Percentiles rank a stretch among this genome's conserved stretches.
phyloP scores from a whole-genome alignment of 2,113 vertebrate genomes.

The Rhinogobius similis region DNA sequence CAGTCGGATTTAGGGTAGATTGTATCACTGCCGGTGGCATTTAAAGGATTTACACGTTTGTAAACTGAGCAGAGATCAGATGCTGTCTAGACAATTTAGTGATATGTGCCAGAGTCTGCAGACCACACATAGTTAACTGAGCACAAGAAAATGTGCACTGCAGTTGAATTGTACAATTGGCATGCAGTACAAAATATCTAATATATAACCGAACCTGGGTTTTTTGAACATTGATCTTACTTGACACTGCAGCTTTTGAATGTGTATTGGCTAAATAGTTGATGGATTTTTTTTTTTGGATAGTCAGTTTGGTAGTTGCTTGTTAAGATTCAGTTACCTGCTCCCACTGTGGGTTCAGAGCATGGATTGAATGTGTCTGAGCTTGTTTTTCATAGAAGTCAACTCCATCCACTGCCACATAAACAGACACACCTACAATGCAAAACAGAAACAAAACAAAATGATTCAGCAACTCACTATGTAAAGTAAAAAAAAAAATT shows the following conservation, averaged over 20 bases:
- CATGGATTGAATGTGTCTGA: slow-evolving; percentile 66
- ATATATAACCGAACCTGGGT: no score
- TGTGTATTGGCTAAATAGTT: no score
- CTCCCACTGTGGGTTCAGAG: slow-evolving; percentile 74
- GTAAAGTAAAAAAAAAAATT: neutral
- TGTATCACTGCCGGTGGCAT: slow-evolving; percentile 41
- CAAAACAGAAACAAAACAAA: neutral
- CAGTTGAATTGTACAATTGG: no score
- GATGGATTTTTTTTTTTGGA: no score
- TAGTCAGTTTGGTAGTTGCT: no score
- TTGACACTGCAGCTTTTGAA: no score
- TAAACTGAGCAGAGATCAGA: slow-evolving; percentile 9
- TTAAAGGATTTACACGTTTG: slow-evolving; percentile 38
- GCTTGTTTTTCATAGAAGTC: slow-evolving; percentile 67
- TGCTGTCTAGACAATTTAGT: slow-evolving; percentile 51
- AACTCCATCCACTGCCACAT: slow-evolving; percentile 74
- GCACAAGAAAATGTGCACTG: no score
- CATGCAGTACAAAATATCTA: no score
- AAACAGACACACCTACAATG: slow-evolving; percentile 68
- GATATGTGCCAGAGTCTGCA: neutral
- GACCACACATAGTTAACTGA: neutral
- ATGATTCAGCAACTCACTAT: no score
- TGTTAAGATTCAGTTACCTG: slow-evolving; percentile 58
- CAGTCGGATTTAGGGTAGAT: slow-evolving; percentile 13
- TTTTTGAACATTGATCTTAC: no score